phyloP scores from a whole-genome alignment of 1,140 invertebrate genomes.

The Oedothorax gibbosus region DNA sequence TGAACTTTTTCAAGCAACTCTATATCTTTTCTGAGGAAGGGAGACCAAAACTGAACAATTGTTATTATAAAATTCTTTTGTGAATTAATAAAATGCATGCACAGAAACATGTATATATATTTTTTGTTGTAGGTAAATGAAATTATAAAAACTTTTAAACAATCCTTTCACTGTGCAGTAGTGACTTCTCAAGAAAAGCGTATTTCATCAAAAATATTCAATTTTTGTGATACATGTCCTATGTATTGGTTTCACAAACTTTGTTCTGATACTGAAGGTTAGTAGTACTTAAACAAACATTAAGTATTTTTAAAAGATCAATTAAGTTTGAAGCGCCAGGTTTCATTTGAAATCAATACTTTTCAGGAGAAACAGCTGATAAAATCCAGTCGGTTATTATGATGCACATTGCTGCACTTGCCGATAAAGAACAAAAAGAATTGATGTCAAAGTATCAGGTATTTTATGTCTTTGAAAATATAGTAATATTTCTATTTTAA shows the following conservation, averaged over 20 bases:
- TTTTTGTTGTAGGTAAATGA: conserved; percentile 72
- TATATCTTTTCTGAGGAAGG: too few relatives aligned
- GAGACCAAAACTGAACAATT: too few relatives aligned
- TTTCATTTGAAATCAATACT: background rate
- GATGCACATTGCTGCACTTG: conserved; percentile 54
- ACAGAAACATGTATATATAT: too few relatives aligned
- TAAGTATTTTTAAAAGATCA: background rate
- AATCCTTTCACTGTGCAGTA: conserved; percentile 80
- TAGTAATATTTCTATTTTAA: too few relatives aligned
- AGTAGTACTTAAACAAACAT: conserved; percentile 29
- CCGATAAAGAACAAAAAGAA: conserved; percentile 57
- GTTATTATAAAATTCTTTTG: too few relatives aligned
- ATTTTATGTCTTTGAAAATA: conserved; percentile 1
- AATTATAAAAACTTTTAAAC: conserved; percentile 78
- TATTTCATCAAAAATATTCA: conserved; percentile 65
- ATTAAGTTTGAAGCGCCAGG: background rate
- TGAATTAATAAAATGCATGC: too few relatives aligned
- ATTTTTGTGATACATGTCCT: conserved; percentile 87
- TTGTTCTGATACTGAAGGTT: conserved; percentile 86
- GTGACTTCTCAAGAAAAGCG: conserved; percentile 69
- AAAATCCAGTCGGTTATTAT: conserved; percentile 41
- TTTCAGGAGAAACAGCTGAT: conserved; percentile 39
- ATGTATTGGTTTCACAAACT: conserved; percentile 94
- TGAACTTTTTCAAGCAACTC: too few relatives aligned
- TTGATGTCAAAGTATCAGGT: conserved; percentile 57